phyloP scores from a whole-genome alignment of 2,888 invertebrate genomes.

The Scaptomyza polygonia region DNA sequence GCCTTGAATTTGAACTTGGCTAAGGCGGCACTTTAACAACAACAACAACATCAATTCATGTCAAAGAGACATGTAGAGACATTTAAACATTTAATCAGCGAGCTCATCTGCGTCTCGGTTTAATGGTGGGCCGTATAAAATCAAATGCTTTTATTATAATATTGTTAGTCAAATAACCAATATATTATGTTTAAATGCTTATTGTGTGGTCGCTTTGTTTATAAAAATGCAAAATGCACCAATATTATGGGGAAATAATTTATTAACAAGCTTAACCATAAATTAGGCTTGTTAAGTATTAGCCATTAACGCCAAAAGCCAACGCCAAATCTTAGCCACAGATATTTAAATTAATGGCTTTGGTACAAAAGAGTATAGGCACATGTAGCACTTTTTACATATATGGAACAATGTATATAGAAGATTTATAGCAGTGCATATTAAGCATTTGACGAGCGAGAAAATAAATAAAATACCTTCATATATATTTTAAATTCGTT shows the following conservation, averaged over 20 bases:
- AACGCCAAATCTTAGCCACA: conserved; percentile 21
- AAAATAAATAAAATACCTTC: too few species aligned
- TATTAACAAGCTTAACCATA: conserved; percentile 34
- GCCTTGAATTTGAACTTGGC: conserved; percentile 79
- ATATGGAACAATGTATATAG: conserved; percentile 14
- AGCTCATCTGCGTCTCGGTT: conserved; percentile 32
- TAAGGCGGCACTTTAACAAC: conserved; percentile 52
- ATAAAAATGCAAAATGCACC: conserved; percentile 41
- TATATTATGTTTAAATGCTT: conserved; percentile 18
- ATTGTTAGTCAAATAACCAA: conserved; percentile 8
- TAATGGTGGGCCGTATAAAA: conserved; percentile 57
- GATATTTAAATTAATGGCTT: conserved; percentile 18
- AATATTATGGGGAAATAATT: conserved; percentile 28
- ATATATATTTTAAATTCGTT: too few species aligned
- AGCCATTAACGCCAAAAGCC: conserved; percentile 30
- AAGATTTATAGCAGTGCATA: conserved; percentile 11
- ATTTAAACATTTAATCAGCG: conserved; percentile 20
- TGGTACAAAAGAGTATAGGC: background rate
- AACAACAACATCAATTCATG: conserved; percentile 21
- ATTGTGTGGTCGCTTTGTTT: conserved; percentile 40
- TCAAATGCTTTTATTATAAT: conserved; percentile 30
- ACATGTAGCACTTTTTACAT: conserved; percentile 11
- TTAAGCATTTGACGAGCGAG: background rate
- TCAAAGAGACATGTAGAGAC: conserved; percentile 24
- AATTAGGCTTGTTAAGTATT: conserved; percentile 42